These are phyloP conservation scores for Gadus macrocephalus DNA, from an alignment of 2,113 vertebrate species.

Conservation along the genomic window DNA sequence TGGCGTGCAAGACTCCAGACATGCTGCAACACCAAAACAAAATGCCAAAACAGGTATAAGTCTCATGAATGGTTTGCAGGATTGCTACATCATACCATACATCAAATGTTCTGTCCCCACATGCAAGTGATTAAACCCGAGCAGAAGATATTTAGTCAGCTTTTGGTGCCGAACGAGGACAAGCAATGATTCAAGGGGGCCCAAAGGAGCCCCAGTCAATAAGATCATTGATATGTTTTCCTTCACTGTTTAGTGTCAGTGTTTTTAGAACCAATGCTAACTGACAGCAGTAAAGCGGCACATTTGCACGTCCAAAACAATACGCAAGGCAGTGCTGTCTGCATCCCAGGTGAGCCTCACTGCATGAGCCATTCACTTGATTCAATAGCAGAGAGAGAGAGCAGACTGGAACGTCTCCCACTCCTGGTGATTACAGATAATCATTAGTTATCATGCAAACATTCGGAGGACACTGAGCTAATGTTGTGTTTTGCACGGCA, in stretches of 20 bases:
- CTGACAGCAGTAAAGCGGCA: not conserved
- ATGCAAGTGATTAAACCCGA: too few species aligned
- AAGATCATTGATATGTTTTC: too few species aligned
- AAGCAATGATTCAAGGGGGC: too few species aligned
- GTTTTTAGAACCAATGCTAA: too few species aligned
- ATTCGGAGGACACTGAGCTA: slow-evolving; percentile 49
- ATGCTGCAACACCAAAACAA: not conserved
- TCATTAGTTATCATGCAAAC: slow-evolving; percentile 52
- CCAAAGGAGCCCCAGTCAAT: too few species aligned
- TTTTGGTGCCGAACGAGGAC: too few species aligned
- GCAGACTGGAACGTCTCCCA: slow-evolving; percentile 26
- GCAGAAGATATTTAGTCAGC: too few species aligned
- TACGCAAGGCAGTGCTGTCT: slow-evolving; percentile 29
- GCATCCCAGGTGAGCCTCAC: slow-evolving; percentile 35
- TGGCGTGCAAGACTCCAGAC: not conserved
- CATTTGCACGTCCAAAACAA: slow-evolving; percentile 6
- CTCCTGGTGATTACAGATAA: slow-evolving; percentile 52
- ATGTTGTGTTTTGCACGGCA: slow-evolving; percentile 37
- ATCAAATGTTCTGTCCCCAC: too few species aligned
- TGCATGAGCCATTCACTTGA: slow-evolving; percentile 14
- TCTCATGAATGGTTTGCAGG: too few species aligned
- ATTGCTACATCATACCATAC: too few species aligned
- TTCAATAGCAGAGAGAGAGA: slow-evolving; percentile 25
- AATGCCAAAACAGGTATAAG: too few species aligned
- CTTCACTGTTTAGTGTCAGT: too few species aligned